Conservation (phyloP, 1,140 invertebrate genomes). For the Temnothorax longispinosus region DNA sequence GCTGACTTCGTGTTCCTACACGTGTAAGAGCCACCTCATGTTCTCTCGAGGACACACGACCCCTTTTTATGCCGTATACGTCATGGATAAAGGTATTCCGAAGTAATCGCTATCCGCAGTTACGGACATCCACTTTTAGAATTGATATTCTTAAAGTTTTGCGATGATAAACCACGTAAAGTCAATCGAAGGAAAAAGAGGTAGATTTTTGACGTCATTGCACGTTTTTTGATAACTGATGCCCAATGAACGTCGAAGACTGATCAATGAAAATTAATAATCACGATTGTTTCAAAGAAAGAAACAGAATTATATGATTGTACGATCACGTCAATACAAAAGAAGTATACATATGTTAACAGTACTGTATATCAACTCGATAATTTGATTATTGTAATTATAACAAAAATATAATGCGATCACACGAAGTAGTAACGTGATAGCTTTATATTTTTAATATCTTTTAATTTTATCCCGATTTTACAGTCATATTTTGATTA, state of each 20-base stretch:
- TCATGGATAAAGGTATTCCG: slow-evolving; percentile 11
- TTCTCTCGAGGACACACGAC: slow-evolving; percentile 24
- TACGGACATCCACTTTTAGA: neutral
- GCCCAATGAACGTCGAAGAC: neutral
- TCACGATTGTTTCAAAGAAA: neutral
- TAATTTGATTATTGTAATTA: neutral
- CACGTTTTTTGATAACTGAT: neutral
- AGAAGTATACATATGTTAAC: neutral
- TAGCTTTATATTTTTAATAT: neutral
- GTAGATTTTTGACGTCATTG: neutral
- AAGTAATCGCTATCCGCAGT: neutral
- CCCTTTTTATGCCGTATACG: slow-evolving; percentile 14
- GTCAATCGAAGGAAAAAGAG: neutral
- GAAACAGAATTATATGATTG: neutral
- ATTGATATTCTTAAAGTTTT: neutral
- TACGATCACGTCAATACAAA: neutral
- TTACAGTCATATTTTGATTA: neutral
- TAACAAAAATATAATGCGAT: neutral
- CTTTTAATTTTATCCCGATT: too few relatives aligned
- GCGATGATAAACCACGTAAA: neutral
- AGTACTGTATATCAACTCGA: neutral
- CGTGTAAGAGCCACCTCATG: neutral
- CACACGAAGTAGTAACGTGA: neutral
- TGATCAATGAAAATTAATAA: neutral
- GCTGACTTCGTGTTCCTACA: slow-evolving; percentile 1